Conservation (phyloP, 2,113 vertebrate genomes). For the Onychorhynchus coronatus region DNA sequence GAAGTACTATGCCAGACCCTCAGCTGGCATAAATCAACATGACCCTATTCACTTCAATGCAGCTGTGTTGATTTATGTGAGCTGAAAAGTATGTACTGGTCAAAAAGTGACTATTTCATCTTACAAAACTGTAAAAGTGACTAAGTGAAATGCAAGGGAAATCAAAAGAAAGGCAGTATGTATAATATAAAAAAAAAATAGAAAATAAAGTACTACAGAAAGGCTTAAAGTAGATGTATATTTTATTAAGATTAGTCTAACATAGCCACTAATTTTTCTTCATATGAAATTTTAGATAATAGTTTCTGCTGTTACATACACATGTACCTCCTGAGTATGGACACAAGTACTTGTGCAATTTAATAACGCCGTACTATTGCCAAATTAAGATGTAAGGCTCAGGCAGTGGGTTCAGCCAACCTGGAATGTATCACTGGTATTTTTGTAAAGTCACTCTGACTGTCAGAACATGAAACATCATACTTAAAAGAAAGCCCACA, state of each 20-base stretch:
- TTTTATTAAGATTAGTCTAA: not conserved
- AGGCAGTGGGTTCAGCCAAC: not conserved
- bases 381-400: slow-evolving; percentile 7
- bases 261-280: not conserved
- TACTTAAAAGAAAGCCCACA: not conserved
- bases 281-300: not conserved
- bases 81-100: not conserved
- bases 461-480: slow-evolving; percentile 31
- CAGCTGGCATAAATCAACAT: slow-evolving; percentile 18
- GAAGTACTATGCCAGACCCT: slow-evolving; percentile 13
- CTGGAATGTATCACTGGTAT: not conserved
- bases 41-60: not conserved
- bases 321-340: not conserved
- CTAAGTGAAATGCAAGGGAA: not conserved
- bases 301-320: not conserved
- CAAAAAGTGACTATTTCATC: not conserved
- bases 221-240: not conserved
- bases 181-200: not conserved
- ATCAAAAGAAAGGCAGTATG: not conserved
- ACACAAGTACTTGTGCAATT: not conserved
- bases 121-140: not conserved
- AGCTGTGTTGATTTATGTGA: slow-evolving; percentile 24
- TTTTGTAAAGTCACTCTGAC: slow-evolving; percentile 5
- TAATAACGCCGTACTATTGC: not conserved
- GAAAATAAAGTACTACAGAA: not conserved